Percentiles rank a stretch among this genome's conserved stretches.
Conservation (phyloP, 2,888 invertebrate species). For the Neria commutata region DNA sequence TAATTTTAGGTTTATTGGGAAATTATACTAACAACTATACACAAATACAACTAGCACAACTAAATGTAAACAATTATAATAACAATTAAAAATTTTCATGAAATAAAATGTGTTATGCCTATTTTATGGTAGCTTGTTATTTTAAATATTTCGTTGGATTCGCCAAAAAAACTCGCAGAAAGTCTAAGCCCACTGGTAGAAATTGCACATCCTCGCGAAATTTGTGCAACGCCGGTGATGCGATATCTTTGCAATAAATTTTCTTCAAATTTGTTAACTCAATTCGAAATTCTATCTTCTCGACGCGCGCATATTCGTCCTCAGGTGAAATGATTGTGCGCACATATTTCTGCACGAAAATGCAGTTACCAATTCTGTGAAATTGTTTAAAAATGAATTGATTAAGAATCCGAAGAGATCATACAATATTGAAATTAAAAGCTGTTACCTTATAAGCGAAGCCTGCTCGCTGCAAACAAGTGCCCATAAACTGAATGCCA, state of each 20-base stretch:
- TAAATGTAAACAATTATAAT: too few relatives aligned
- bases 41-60: too few relatives aligned
- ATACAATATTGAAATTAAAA: neutral
- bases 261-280: slow-evolving; percentile 43
- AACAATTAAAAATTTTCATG: too few relatives aligned
- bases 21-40: too few relatives aligned
- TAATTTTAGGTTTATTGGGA: too few relatives aligned
- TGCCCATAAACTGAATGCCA: slow-evolving; percentile 27
- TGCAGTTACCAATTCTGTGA: slow-evolving; percentile 38
- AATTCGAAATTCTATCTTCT: slow-evolving; percentile 35
- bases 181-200: slow-evolving; percentile 46
- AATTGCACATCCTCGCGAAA: slow-evolving; percentile 45
- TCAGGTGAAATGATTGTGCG: slow-evolving; percentile 22
- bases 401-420: neutral
- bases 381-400: neutral
- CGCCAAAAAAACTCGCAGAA: slow-evolving; percentile 41
- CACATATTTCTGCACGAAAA: slow-evolving; percentile 38
- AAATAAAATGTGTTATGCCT: too few relatives aligned
- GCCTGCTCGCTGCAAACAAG: slow-evolving; percentile 30
- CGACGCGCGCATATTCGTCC: slow-evolving; percentile 19
- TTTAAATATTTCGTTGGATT: slow-evolving; percentile 40
- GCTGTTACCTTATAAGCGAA: slow-evolving; percentile 39
- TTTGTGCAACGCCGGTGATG: slow-evolving; percentile 40
- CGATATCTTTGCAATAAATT: slow-evolving; percentile 42
- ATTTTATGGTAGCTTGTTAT: too few relatives aligned